phyloP scores from a whole-genome alignment of 1,140 invertebrate species.

The Sinonovacula constricta region DNA sequence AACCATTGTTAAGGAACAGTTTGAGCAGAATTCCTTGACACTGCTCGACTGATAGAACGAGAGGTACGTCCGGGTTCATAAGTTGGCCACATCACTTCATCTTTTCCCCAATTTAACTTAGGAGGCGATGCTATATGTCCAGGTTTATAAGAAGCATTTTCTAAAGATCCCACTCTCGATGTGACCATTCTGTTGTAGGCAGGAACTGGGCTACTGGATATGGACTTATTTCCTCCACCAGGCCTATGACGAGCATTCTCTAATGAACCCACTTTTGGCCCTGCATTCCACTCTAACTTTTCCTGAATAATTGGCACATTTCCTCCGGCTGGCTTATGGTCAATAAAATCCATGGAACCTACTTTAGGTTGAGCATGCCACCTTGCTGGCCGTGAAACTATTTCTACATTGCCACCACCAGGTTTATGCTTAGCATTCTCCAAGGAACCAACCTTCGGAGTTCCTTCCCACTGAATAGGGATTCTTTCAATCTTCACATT shows the following conservation, averaged over 20 bases:
- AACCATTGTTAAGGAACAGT: constrained; percentile 42
- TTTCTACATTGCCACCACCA: constrained; percentile 66
- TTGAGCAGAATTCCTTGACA: constrained; percentile 43
- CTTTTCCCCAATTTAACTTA: constrained; percentile 36
- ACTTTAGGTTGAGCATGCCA: constrained; percentile 70
- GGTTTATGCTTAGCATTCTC: constrained; percentile 69
- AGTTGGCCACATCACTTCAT: constrained; percentile 29
- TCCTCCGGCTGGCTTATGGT: constrained; percentile 77
- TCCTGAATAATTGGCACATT: constrained; percentile 65
- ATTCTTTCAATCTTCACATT: constrained; percentile 55
- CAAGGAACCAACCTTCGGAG: constrained; percentile 66
- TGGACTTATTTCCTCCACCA: constrained; percentile 65
- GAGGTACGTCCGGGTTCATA: constrained; percentile 23
- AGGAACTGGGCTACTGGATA: constrained; percentile 84
- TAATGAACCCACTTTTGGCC: constrained; percentile 80
- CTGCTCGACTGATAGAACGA: constrained; percentile 7
- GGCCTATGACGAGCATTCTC: constrained; percentile 85
- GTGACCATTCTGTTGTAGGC: constrained; percentile 86
- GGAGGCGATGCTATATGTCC: constrained; percentile 17
- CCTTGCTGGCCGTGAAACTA: constrained; percentile 54
- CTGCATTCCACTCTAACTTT: constrained; percentile 65
- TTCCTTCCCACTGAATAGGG: constrained; percentile 53
- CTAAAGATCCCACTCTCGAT: constrained; percentile 90
- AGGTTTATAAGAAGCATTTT: constrained; percentile 87
- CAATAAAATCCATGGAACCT: constrained; percentile 81